Conservation (phyloP, 1,140 invertebrate genomes). For the Heterodera carotae region DNA sequence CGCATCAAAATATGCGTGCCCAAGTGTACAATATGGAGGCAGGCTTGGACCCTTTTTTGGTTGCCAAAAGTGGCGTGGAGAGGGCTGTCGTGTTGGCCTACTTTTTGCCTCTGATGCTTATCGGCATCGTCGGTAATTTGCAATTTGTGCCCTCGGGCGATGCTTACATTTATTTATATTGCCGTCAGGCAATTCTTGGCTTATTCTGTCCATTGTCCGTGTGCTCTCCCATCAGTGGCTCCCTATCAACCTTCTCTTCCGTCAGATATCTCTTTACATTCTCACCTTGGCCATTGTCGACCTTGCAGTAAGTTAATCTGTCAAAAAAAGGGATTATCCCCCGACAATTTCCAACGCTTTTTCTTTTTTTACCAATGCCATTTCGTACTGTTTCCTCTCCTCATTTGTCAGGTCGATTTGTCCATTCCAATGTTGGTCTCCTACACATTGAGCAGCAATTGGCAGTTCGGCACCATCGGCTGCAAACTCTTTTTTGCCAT, state of each 20-base stretch:
- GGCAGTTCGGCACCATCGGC: slow-evolving; percentile 21
- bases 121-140: slow-evolving; percentile 37
- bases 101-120: slow-evolving; percentile 51
- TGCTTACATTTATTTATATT: no score
- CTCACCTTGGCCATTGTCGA: slow-evolving; percentile 47
- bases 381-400: no score
- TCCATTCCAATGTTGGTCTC: slow-evolving; percentile 45
- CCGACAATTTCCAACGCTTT: no score
- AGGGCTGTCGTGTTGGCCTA: slow-evolving; percentile 38
- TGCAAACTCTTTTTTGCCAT: slow-evolving; percentile 51
- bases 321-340: no score
- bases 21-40: slow-evolving; percentile 6
- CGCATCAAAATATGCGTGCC: not conserved
- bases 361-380: slow-evolving; percentile 23
- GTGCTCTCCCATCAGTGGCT: slow-evolving; percentile 36
- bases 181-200: slow-evolving; percentile 45
- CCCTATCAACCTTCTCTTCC: slow-evolving; percentile 45
- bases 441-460: slow-evolving; percentile 18
- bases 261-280: slow-evolving; percentile 48
- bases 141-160: no score
- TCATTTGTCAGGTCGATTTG: slow-evolving; percentile 36
- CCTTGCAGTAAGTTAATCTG: slow-evolving; percentile 37
- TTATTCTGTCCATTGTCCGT: slow-evolving; percentile 40
- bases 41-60: not conserved
- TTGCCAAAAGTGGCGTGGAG: slow-evolving; percentile 7